A percentile compares a stretch with the other conserved stretches of the same genome.
Evolutionary conservation across 2,113 vertebrate genomes (phyloP).

Genomic region (Ahaetulla prasina): DNA sequence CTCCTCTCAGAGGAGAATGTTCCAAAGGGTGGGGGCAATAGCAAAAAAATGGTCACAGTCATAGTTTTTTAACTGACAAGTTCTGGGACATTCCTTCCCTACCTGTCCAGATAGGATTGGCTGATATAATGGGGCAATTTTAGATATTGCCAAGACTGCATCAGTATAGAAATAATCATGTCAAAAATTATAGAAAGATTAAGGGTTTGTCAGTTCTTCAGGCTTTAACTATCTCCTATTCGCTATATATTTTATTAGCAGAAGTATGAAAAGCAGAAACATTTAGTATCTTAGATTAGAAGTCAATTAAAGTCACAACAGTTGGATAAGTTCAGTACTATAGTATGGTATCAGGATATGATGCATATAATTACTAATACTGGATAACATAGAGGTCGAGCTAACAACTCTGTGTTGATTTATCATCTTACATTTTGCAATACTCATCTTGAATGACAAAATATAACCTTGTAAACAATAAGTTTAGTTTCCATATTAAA

Average conservation of each 20-base stretch:
- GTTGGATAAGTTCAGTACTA: background rate
- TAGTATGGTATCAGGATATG: background rate
- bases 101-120: background rate
- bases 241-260: background rate
- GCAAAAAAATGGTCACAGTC: background rate
- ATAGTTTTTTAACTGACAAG: background rate
- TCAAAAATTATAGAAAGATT: background rate
- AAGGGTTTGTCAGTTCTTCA: background rate
- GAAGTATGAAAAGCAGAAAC: background rate
- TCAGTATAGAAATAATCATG: background rate
- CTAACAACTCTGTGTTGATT: background rate
- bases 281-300: background rate
- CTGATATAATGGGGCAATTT: background rate
- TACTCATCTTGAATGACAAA: background rate
- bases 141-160: background rate
- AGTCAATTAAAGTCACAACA: background rate
- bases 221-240: background rate
- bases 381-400: background rate
- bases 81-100: background rate
- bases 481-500: background rate
- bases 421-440: background rate
- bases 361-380: background rate
- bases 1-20: background rate
- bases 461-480: background rate
- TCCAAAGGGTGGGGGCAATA: background rate